Base-by-base conservation (phyloP, 2,888 invertebrate genomes). In the Caenorhabditis sp. region DNA sequence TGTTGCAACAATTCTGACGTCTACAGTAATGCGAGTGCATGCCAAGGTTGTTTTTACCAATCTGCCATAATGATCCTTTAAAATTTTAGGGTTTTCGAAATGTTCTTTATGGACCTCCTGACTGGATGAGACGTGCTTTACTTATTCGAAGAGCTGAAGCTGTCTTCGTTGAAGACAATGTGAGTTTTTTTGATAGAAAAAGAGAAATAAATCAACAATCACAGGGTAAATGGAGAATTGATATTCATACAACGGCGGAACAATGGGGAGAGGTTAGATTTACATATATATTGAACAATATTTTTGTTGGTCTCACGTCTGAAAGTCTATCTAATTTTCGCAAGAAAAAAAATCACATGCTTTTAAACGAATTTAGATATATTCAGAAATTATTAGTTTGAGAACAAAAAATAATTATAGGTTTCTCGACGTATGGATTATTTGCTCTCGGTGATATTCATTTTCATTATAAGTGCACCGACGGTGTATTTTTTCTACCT, bases 11-110 rank as follows among this genome's bases (percentile, higher is more conserved):
- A 73, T 84, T 31, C 58, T 81, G 14, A 83, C 84, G 4, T 80
- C 81, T 4, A 78, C 80, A 0, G 81, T 82, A 3, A 81, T 84
- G 82, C 58, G 79, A 58, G 78, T 84, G 6, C 77, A 82, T 66
- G 76, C 69, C 19, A 71, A 75, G 43, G 78, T 75, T 23, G 2
- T 50, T 50, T 12, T 23, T 60, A 23, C 14, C n/a, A n/a, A n/a
- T n/a, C n/a, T n/a, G n/a, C n/a, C n/a, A n/a, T n/a, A n/a, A n/a
- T n/a, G n/a, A n/a, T n/a, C 37, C 19, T 36, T 19, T 27, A 21
- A 6, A 21, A 3, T 66, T 76, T 12, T 50, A 77, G 71, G 79
- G 79, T 12, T 79, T 76, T 65, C 67, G 72, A n/a, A 68, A 69
- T n/a, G 61, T 73, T 14, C 57, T 67, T n/a, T 58, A 69, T n/a